Percentiles rank a stretch among this genome's conserved stretches.
phyloP scores from a whole-genome alignment of 2,888 invertebrate genomes.

The Melolontha melolontha region DNA sequence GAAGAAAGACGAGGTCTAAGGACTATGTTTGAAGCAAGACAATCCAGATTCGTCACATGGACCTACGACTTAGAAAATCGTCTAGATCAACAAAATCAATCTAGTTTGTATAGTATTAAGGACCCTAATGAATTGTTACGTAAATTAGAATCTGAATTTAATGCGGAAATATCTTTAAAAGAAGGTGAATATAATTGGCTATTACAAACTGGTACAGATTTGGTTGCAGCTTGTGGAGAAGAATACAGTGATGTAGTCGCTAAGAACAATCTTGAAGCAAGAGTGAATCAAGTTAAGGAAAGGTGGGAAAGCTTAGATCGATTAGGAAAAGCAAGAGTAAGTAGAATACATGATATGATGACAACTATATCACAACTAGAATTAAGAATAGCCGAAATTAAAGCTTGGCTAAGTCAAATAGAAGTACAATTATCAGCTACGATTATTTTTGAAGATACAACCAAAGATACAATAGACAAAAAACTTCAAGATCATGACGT shows the following conservation, averaged over 20 bases:
- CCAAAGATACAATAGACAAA: constrained; percentile 75
- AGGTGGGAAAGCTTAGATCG: constrained; percentile 82
- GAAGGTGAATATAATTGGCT: constrained; percentile 86
- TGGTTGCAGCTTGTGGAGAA: constrained; percentile 74
- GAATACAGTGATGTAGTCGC: constrained; percentile 73
- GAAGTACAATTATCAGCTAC: constrained; percentile 78
- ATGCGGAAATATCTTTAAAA: constrained; percentile 80
- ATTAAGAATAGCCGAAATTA: constrained; percentile 77
- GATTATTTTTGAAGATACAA: constrained; percentile 75
- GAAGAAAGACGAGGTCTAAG: constrained; percentile 81
- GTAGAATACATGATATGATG: constrained; percentile 79
- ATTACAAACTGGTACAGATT: constrained; percentile 73
- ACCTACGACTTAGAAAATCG: constrained; percentile 76
- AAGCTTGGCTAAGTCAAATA: constrained; percentile 78
- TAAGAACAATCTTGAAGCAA: constrained; percentile 69
- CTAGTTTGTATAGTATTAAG: constrained; percentile 61
- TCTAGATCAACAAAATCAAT: constrained; percentile 71
- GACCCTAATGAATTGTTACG: constrained; percentile 81
- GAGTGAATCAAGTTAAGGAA: constrained; percentile 73
- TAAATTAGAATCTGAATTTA: constrained; percentile 79
- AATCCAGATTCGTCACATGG: constrained; percentile 78
- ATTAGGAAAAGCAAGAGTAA: constrained; percentile 75
- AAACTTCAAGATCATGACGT: constrained; percentile 79
- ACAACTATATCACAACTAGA: constrained; percentile 79
- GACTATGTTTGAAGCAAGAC: constrained; percentile 77